Evolutionary conservation across 1,140 invertebrate species (phyloP).

Genomic region (Schlechtendalia chinensis): DNA sequence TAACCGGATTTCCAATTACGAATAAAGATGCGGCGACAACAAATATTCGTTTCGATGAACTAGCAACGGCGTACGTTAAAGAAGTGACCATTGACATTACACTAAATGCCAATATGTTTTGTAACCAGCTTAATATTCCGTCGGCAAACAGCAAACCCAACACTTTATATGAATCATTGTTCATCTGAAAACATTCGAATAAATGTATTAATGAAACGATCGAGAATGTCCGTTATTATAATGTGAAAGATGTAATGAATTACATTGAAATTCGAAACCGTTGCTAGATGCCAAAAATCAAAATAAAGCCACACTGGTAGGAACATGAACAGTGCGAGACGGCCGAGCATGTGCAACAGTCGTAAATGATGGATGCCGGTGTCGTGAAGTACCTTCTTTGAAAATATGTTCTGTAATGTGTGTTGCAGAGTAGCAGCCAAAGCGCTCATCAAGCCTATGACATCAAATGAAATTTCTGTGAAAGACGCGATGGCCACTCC

Average conservation of each 20-base stretch:
- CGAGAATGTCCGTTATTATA: background rate
- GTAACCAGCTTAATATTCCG: slow-evolving; percentile 87
- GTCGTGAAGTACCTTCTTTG: slow-evolving; percentile 89
- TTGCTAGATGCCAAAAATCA: slow-evolving; percentile 68
- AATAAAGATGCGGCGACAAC: slow-evolving; percentile 88
- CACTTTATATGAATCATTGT: slow-evolving; percentile 58
- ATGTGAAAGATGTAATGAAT: background rate
- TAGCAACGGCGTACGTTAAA: slow-evolving; percentile 92
- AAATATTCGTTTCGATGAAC: slow-evolving; percentile 91
- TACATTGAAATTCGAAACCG: slow-evolving; percentile 59
- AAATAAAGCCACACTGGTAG: slow-evolving; percentile 82
- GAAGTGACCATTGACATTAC: slow-evolving; percentile 86
- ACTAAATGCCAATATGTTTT: slow-evolving; percentile 93
- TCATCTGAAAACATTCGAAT: slow-evolving; percentile 51
- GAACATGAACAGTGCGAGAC: slow-evolving; percentile 78
- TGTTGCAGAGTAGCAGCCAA: slow-evolving; percentile 86
- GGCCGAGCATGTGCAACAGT: slow-evolving; percentile 78
- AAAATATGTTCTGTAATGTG: slow-evolving; percentile 91
- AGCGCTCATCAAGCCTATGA: slow-evolving; percentile 82
- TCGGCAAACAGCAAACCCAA: slow-evolving; percentile 73
- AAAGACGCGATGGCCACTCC: slow-evolving; percentile 90
- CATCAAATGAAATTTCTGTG: slow-evolving; percentile 90
- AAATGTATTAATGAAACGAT: slow-evolving; percentile 18
- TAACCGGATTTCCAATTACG: slow-evolving; percentile 88
- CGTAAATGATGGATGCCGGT: slow-evolving; percentile 85